phyloP scores from a whole-genome alignment of 2,888 invertebrate genomes.

The Lepidocyrtoides sp. region DNA sequence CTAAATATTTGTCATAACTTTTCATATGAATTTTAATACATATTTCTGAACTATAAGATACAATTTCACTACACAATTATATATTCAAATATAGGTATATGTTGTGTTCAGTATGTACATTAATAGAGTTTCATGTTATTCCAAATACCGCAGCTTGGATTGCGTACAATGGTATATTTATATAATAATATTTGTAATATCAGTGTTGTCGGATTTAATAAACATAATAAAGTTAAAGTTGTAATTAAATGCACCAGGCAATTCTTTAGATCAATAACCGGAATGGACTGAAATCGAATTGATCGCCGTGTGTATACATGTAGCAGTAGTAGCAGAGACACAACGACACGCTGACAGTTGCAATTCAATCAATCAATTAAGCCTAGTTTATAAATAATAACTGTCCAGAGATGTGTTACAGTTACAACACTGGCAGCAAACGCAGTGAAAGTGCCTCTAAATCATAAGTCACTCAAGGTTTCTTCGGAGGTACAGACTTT shows the following conservation, averaged over 20 bases:
- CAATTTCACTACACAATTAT: conserved; percentile 5
- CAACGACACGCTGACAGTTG: no score
- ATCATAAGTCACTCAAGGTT: no score
- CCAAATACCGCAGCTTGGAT: background rate
- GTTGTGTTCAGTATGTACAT: background rate
- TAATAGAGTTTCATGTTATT: background rate
- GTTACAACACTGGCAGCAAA: no score
- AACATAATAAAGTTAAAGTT: no score
- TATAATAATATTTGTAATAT: no score
- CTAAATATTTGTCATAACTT: background rate
- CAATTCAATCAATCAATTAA: no score
- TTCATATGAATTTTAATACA: background rate
- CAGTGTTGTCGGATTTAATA: no score
- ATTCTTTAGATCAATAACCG: conserved; percentile 3
- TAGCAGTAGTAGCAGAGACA: no score
- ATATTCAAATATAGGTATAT: background rate
- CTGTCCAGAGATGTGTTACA: no score
- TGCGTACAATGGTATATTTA: background rate
- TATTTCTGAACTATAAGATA: conserved; percentile 38
- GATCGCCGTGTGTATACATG: background rate
- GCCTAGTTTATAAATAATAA: no score
- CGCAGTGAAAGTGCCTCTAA: no score
- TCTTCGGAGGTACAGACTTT: no score
- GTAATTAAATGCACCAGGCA: conserved; percentile 25
- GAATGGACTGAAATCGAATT: background rate